A percentile compares a stretch with the other conserved stretches of the same genome.
phyloP scores from a whole-genome alignment of 2,797 vertebrate species.

The Dipus sagitta region DNA sequence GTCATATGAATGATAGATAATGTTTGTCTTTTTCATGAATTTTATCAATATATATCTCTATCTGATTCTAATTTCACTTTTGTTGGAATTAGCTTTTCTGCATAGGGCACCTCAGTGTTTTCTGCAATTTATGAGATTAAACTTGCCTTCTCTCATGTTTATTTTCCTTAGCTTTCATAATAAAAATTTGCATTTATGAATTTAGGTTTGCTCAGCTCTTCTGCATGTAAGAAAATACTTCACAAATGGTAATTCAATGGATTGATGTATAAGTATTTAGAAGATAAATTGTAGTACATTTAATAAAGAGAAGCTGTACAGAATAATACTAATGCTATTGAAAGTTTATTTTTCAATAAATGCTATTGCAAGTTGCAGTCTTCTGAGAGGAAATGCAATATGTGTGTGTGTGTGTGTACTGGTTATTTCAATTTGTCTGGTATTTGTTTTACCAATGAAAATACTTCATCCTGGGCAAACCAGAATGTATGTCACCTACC shows the following conservation, averaged over 20 bases:
- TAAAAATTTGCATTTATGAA: slow-evolving; percentile 56
- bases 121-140: slow-evolving; percentile 27
- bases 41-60: slow-evolving; percentile 35
- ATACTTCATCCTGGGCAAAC: not conserved
- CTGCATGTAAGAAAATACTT: slow-evolving; percentile 41
- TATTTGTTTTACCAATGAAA: not conserved
- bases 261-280: slow-evolving; percentile 53
- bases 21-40: slow-evolving; percentile 8
- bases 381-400: not conserved
- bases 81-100: slow-evolving; percentile 8
- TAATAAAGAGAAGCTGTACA: slow-evolving; percentile 46
- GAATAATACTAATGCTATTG: not conserved
- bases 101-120: not conserved
- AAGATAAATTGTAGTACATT: slow-evolving; percentile 32
- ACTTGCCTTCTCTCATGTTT: slow-evolving; percentile 26
- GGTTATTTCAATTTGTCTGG: not conserved
- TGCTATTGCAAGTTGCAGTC: not conserved
- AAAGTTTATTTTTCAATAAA: slow-evolving; percentile 41
- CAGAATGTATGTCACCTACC: not conserved
- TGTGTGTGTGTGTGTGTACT: not conserved
- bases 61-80: slow-evolving; percentile 33
- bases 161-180: slow-evolving; percentile 53
- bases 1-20: not conserved
- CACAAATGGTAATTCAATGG: slow-evolving; percentile 56
- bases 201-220: slow-evolving; percentile 66